Evolutionary conservation across 2,797 vertebrate genomes (phyloP).

Genomic region (Gymnoscopelus braueri): DNA sequence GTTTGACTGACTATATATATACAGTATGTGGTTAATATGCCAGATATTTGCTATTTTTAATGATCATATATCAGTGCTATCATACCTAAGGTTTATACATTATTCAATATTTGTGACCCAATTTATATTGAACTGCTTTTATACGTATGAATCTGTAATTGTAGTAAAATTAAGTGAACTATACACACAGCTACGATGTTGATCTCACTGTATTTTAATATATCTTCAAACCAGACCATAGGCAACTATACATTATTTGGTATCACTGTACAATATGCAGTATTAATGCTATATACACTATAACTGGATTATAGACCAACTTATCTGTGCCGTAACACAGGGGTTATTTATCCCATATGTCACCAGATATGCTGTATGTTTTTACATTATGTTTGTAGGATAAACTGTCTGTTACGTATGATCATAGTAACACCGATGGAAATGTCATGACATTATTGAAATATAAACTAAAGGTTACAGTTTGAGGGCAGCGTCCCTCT

Average conservation of each 20-base stretch:
- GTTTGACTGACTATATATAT: too few species aligned
- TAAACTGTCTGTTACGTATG: not conserved
- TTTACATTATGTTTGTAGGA: not conserved
- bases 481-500: conserved; percentile 12
- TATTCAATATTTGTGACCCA: conserved; percentile 1
- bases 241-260: too few species aligned
- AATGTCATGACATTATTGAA: not conserved
- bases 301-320: not conserved
- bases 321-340: not conserved
- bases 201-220: not conserved
- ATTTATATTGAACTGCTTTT: not conserved
- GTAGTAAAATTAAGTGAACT: not conserved
- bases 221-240: not conserved
- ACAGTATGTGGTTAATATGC: too few species aligned
- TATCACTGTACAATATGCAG: not conserved
- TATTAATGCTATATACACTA: not conserved
- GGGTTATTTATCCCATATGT: conserved; percentile 2
- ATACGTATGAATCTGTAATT: not conserved
- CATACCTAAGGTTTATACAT: not conserved
- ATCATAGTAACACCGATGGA: not conserved
- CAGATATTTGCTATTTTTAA: not conserved
- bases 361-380: not conserved
- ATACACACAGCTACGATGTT: not conserved
- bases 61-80: not conserved
- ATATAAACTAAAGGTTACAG: too few species aligned